phyloP scores from a whole-genome alignment of 2,888 invertebrate species.

The Drosophila ustulata region DNA sequence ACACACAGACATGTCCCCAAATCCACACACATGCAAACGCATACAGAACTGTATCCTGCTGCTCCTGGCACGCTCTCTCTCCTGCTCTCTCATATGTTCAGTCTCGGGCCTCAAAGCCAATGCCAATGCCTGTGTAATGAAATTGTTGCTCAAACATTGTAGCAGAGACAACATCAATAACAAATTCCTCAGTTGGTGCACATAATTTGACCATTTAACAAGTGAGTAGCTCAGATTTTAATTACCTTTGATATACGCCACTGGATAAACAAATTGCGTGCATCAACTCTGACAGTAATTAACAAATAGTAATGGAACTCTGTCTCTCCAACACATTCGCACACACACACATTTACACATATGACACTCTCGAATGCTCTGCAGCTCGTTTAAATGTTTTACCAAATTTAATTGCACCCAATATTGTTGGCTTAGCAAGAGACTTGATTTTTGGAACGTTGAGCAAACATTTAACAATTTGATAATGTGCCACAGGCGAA shows the following conservation, averaged over 20 bases:
- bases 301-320: slow-evolving; percentile 33
- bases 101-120: slow-evolving; percentile 27
- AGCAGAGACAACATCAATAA: slow-evolving; percentile 46
- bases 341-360: neutral
- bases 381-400: neutral
- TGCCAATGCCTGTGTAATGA: slow-evolving; percentile 33
- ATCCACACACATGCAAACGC: neutral
- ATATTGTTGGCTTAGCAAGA: neutral
- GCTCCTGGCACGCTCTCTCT: neutral
- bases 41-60: neutral
- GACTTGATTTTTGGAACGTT: neutral
- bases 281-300: slow-evolving; percentile 35
- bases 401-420: neutral
- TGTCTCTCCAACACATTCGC: neutral
- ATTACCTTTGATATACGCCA: slow-evolving; percentile 51
- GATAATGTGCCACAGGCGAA: neutral
- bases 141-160: slow-evolving; percentile 52
- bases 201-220: slow-evolving; percentile 68
- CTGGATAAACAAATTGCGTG: slow-evolving; percentile 42
- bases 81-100: neutral
- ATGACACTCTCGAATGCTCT: slow-evolving; percentile 15
- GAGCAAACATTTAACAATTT: neutral
- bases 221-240: slow-evolving; percentile 55
- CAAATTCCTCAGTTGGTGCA: slow-evolving; percentile 58
- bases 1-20: neutral